These are phyloP conservation scores for Lipophrys pholis DNA, from an alignment of 2,113 vertebrate genomes.

Conservation along the genomic window DNA sequence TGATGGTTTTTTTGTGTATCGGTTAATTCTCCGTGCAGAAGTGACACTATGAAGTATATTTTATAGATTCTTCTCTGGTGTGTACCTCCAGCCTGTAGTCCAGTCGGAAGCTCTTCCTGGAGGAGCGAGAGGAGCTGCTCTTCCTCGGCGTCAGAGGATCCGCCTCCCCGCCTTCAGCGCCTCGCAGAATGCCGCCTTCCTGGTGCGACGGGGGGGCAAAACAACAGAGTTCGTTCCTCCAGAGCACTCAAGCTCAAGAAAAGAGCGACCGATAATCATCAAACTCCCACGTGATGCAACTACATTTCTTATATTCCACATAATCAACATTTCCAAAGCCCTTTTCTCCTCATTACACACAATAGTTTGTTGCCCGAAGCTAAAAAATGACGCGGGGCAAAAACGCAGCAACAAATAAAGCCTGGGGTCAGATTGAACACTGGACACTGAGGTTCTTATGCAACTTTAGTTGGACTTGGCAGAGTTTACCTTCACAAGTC, in stretches of 20 bases:
- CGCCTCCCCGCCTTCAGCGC: slow-evolving; percentile 59
- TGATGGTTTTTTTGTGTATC: too few relatives aligned
- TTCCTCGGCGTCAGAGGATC: slow-evolving; percentile 46
- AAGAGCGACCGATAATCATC: neutral
- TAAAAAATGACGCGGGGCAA: neutral
- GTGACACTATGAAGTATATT: too few relatives aligned
- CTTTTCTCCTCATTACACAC: neutral
- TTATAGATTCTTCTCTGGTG: too few relatives aligned
- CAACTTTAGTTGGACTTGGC: neutral
- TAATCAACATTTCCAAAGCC: too few relatives aligned
- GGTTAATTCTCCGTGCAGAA: too few relatives aligned
- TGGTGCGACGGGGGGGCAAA: neutral
- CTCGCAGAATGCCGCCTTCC: slow-evolving; percentile 41
- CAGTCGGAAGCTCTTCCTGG: slow-evolving; percentile 75
- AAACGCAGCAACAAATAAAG: neutral
- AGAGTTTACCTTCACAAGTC: neutral
- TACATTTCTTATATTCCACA: too few relatives aligned
- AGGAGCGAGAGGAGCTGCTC: slow-evolving; percentile 69
- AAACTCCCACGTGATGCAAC: too few relatives aligned
- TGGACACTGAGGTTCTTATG: too few relatives aligned
- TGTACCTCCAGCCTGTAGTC: slow-evolving; percentile 75
- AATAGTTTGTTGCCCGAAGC: neutral
- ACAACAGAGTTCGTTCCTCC: too few relatives aligned
- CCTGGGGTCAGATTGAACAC: neutral
- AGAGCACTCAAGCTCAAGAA: neutral